phyloP scores from a whole-genome alignment of 2,797 vertebrate species.

The Acanthornis magna region DNA sequence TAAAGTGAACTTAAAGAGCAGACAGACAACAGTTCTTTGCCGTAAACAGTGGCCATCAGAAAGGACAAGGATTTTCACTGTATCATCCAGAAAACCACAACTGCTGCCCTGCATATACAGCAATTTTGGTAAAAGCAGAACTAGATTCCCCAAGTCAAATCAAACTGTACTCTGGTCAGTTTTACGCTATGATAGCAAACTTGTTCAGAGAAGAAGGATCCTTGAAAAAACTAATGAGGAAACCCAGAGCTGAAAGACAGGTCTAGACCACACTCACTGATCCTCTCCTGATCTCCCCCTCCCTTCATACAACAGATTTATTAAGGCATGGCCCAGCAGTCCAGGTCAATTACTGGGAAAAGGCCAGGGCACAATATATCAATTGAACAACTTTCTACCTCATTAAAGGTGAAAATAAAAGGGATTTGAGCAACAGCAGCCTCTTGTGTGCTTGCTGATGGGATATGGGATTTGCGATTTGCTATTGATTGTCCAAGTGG shows the following conservation, averaged over 20 bases:
- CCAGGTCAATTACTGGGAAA: slow-evolving; percentile 56
- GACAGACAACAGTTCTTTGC: not conserved
- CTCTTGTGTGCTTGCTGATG: slow-evolving; percentile 23
- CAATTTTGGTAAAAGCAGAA: not conserved
- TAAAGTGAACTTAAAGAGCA: not conserved
- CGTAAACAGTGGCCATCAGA: not conserved
- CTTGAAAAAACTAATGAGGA: not conserved
- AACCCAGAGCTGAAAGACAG: not conserved
- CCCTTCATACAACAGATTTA: not conserved
- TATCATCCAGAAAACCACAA: not conserved
- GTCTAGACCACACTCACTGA: not conserved
- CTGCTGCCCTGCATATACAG: not conserved
- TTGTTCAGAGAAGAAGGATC: not conserved
- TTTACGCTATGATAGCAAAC: not conserved
- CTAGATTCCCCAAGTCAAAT: not conserved
- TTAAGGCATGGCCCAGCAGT: slow-evolving; percentile 2
- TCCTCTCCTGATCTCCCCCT: not conserved
- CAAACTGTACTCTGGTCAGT: not conserved
- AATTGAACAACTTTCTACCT: slow-evolving; percentile 55
- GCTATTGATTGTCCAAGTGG: slow-evolving; percentile 59
- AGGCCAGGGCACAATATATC: slow-evolving; percentile 21
- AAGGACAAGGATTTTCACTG: not conserved
- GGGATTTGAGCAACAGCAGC: slow-evolving; percentile 48
- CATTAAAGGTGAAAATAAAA: slow-evolving; percentile 70
- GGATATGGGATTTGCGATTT: slow-evolving; percentile 63